These are phyloP conservation scores for Drosophila obscura DNA, from an alignment of 1,140 invertebrate genomes.

Conservation along the genomic window DNA sequence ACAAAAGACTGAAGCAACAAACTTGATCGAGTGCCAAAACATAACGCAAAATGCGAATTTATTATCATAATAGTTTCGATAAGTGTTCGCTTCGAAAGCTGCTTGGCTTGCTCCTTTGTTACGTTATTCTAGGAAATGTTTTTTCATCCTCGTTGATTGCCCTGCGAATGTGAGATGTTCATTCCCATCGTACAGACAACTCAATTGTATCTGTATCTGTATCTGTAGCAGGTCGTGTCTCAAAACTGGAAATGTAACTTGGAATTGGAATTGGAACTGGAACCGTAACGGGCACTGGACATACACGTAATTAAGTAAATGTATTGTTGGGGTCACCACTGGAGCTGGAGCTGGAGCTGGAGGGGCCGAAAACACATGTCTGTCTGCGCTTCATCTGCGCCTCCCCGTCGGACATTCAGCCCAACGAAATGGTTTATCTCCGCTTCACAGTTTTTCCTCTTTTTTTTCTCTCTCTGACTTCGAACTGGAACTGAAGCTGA, in stretches of 20 bases:
- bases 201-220: conserved; percentile 33
- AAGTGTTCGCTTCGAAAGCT: too few species aligned
- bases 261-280: conserved; percentile 35
- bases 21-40: conserved; percentile 39
- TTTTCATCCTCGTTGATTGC: too few species aligned
- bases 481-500: not conserved
- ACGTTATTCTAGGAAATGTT: too few species aligned
- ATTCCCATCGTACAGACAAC: conserved; percentile 49
- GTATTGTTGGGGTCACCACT: conserved; percentile 21
- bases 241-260: conserved; percentile 3
- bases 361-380: too few species aligned
- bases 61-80: not conserved
- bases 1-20: conserved; percentile 52
- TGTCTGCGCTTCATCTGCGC: not conserved
- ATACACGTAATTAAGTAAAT: conserved; percentile 10
- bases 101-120: too few species aligned
- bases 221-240: not conserved
- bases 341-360: too few species aligned
- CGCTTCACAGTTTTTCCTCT: conserved; percentile 4
- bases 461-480: too few species aligned
- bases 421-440: conserved; percentile 21
- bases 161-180: too few species aligned
- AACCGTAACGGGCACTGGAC: conserved; percentile 16
- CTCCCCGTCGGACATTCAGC: not conserved
- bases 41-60: not conserved